phyloP scores from a whole-genome alignment of 2,113 vertebrate genomes.

The Zosterops borbonicus region DNA sequence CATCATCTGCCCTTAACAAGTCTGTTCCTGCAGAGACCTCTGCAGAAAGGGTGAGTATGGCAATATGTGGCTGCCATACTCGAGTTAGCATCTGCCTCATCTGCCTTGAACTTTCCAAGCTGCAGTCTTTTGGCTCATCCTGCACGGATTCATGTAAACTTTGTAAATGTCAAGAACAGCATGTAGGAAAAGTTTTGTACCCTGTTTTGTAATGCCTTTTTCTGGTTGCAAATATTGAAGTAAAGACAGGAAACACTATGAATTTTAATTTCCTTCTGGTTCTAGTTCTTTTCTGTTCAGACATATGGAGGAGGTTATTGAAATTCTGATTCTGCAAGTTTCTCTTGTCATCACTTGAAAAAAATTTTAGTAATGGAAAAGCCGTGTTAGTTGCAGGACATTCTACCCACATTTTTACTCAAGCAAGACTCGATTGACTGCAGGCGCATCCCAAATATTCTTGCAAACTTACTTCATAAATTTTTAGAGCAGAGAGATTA shows the following conservation, averaged over 20 bases:
- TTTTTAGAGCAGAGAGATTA: background rate
- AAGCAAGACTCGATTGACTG: background rate
- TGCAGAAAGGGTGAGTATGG: conserved; percentile 57
- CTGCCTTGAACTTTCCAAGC: conserved; percentile 55
- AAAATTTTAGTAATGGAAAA: background rate
- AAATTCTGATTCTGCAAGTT: conserved; percentile 47
- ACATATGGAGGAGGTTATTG: conserved; percentile 49
- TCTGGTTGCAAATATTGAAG: conserved; percentile 48
- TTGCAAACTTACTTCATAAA: background rate
- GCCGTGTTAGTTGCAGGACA: background rate
- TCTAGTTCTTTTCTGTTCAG: conserved; percentile 39
- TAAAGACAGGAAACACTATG: conserved; percentile 47
- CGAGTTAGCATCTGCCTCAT: conserved; percentile 60
- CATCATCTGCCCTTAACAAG: conserved; percentile 48
- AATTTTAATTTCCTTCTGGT: conserved; percentile 66
- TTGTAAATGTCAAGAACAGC: conserved; percentile 44
- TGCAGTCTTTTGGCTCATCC: conserved; percentile 50
- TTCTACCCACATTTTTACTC: background rate
- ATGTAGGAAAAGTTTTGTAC: conserved; percentile 45
- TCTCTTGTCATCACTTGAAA: conserved; percentile 30
- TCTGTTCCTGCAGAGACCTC: conserved; percentile 48
- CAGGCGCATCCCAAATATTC: background rate
- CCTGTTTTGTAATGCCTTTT: conserved; percentile 43
- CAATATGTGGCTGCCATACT: conserved; percentile 37
- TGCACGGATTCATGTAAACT: conserved; percentile 28